Percentiles rank a stretch among this genome's conserved stretches.
phyloP scores from a whole-genome alignment of 2,888 invertebrate species.

The Ophion ventricosus region DNA sequence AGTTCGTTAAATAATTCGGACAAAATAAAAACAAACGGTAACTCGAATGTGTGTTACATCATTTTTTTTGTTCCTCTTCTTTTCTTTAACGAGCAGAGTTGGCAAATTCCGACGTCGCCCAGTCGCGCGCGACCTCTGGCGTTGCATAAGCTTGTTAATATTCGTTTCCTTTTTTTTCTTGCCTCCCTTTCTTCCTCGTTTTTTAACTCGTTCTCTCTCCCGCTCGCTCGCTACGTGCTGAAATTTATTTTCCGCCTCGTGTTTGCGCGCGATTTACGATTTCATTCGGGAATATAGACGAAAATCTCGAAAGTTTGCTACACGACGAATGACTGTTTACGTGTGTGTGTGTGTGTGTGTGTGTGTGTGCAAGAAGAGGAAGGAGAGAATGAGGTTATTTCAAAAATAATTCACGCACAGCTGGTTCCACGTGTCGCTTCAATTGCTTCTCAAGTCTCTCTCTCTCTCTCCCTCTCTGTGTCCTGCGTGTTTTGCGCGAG shows the following conservation, averaged over 20 bases:
- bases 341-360: slow-evolving; percentile 5
- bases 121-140: slow-evolving; percentile 20
- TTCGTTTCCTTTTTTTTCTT: background rate
- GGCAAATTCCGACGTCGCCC: slow-evolving; percentile 19
- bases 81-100: slow-evolving; percentile 21
- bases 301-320: slow-evolving; percentile 18
- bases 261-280: slow-evolving; percentile 30
- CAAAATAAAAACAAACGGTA: background rate
- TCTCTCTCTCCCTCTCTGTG: background rate
- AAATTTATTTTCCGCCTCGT: slow-evolving; percentile 32
- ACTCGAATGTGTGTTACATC: slow-evolving; percentile 14
- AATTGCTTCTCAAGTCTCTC: slow-evolving; percentile 28
- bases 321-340: slow-evolving; percentile 2
- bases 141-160: slow-evolving; percentile 44
- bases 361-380: background rate
- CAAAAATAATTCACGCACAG: slow-evolving; percentile 52
- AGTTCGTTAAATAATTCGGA: background rate
- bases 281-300: slow-evolving; percentile 27
- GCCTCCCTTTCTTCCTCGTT: background rate
- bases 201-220: background rate
- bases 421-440: slow-evolving; percentile 49
- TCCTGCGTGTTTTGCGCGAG: background rate
- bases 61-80: background rate
- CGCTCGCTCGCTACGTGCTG: background rate
- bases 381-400: slow-evolving; percentile 43